These are phyloP conservation scores for Lycaon pictus DNA, from an alignment of 2,113 vertebrate species.

Conservation along the genomic window DNA sequence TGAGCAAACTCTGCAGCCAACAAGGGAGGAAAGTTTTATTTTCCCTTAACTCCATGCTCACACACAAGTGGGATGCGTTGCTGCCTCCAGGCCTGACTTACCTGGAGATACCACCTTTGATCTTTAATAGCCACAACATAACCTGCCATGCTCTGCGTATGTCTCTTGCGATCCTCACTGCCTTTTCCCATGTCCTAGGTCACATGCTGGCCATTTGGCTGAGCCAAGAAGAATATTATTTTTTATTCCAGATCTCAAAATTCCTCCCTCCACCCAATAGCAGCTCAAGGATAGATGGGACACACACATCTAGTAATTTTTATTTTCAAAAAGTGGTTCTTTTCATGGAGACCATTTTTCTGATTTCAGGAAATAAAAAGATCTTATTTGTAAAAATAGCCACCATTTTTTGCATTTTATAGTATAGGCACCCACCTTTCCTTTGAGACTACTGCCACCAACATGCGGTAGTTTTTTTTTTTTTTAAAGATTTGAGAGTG, in stretches of 20 bases:
- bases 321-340: neutral
- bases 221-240: neutral
- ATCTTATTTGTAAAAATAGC: conserved; percentile 19
- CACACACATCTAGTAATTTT: neutral
- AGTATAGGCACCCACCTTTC: neutral
- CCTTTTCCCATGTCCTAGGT: neutral
- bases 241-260: neutral
- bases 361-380: conserved; percentile 20
- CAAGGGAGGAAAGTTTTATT: neutral
- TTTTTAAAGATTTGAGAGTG: neutral
- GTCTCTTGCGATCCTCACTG: neutral
- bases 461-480: neutral
- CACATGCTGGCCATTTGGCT: neutral
- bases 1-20: neutral
- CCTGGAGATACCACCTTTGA: neutral
- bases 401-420: neutral
- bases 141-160: too few species aligned
- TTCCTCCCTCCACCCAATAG: neutral
- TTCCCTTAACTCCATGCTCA: neutral
- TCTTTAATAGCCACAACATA: neutral
- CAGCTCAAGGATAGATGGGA: neutral
- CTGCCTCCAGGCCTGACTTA: neutral
- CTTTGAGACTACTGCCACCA: neutral
- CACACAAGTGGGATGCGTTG: neutral
- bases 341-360: neutral